phyloP scores from a whole-genome alignment of 2,888 invertebrate species.

The Pristionchus mayeri region DNA sequence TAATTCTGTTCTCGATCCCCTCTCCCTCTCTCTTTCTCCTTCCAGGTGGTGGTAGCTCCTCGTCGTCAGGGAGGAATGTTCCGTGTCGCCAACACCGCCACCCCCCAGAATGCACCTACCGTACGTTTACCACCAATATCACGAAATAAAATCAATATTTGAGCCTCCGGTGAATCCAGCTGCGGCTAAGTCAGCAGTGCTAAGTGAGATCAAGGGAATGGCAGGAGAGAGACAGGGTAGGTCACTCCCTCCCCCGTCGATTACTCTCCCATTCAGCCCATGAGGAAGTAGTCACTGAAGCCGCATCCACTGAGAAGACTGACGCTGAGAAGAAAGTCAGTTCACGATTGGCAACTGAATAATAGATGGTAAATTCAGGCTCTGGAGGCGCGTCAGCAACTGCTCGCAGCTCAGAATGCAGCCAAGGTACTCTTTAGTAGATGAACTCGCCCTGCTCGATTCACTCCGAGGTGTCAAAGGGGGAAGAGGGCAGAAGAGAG shows the following conservation, averaged over 20 bases:
- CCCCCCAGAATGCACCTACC: constrained; percentile 15
- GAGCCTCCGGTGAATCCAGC: constrained; percentile 53
- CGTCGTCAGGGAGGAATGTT: constrained; percentile 48
- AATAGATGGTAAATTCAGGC: background rate
- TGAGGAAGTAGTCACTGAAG: constrained; percentile 33
- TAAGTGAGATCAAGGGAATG: constrained; percentile 59
- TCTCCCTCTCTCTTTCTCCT: too few relatives aligned
- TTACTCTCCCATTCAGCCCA: background rate
- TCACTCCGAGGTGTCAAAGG: too few relatives aligned
- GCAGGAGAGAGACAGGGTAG: constrained; percentile 58
- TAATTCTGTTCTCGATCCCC: background rate
- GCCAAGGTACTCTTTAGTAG: constrained; percentile 41
- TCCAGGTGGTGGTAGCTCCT: constrained; percentile 39
- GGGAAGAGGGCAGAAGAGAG: too few relatives aligned
- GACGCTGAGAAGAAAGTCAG: constrained; percentile 21
- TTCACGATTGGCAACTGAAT: background rate
- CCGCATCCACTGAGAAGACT: constrained; percentile 28
- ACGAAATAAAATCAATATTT: background rate
- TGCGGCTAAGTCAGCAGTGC: constrained; percentile 57
- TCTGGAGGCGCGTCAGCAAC: constrained; percentile 47
- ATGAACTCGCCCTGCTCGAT: background rate
- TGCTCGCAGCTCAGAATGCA: constrained; percentile 41
- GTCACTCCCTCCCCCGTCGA: background rate
- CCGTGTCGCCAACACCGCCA: constrained; percentile 41
- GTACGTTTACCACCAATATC: background rate